A percentile compares a stretch with the other conserved stretches of the same genome.
Evolutionary conservation across 2,888 invertebrate genomes (phyloP).

Genomic region (Podotricha telesiphe): DNA sequence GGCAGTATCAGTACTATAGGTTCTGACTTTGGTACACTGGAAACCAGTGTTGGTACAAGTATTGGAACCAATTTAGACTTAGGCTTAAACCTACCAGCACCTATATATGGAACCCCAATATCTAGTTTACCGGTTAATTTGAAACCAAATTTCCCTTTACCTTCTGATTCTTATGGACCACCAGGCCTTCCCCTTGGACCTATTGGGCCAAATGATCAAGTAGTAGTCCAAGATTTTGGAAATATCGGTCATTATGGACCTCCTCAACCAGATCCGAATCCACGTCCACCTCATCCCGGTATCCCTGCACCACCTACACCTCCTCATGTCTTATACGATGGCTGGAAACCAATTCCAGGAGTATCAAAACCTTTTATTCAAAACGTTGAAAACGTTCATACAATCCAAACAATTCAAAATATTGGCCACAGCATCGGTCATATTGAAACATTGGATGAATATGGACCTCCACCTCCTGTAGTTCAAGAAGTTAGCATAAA

Average conservation of each 20-base stretch:
- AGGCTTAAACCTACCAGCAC: slow-evolving; percentile 68
- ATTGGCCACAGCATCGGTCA: slow-evolving; percentile 49
- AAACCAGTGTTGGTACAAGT: slow-evolving; percentile 46
- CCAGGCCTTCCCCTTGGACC: slow-evolving; percentile 72
- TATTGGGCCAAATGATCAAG: slow-evolving; percentile 67
- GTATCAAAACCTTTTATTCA: slow-evolving; percentile 71
- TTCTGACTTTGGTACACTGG: slow-evolving; percentile 45
- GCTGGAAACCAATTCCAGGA: slow-evolving; percentile 93
- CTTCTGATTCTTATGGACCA: slow-evolving; percentile 75
- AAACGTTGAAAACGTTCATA: slow-evolving; percentile 49
- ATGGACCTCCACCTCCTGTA: slow-evolving; percentile 64
- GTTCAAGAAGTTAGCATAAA: slow-evolving; percentile 62
- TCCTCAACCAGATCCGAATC: slow-evolving; percentile 83
- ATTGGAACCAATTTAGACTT: slow-evolving; percentile 58
- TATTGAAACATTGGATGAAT: slow-evolving; percentile 56
- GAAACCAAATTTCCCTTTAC: slow-evolving; percentile 75
- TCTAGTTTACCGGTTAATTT: slow-evolving; percentile 61
- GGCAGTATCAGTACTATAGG: slow-evolving; percentile 42
- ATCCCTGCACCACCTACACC: slow-evolving; percentile 90
- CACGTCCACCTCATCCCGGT: slow-evolving; percentile 86
- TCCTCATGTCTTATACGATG: slow-evolving; percentile 90
- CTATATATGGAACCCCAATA: slow-evolving; percentile 73
- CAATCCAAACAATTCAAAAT: slow-evolving; percentile 42
- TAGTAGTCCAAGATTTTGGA: slow-evolving; percentile 66
- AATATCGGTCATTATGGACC: slow-evolving; percentile 81